Percentiles rank a stretch among this genome's conserved stretches.
Conservation (phyloP, 2,797 vertebrate species). For the Taeniopygia guttata region DNA sequence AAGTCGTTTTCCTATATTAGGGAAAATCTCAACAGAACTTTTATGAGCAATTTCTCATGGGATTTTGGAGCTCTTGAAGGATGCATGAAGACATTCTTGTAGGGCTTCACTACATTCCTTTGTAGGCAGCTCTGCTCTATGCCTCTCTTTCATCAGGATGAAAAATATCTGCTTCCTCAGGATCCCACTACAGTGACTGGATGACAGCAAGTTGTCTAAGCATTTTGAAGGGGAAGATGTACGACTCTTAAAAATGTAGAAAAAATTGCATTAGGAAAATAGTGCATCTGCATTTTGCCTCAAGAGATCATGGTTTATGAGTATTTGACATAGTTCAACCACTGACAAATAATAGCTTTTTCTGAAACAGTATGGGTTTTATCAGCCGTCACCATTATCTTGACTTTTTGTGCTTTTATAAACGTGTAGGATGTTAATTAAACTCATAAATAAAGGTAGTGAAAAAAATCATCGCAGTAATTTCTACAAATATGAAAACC, state of each 20-base stretch:
- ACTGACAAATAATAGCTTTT: background rate
- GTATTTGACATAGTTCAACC: background rate
- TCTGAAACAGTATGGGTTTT: background rate
- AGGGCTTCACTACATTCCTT: background rate
- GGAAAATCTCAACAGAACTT: background rate
- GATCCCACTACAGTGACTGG: background rate
- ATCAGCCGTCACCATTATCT: background rate
- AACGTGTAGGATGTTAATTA: background rate
- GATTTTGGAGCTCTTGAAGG: background rate
- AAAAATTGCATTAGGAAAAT: background rate
- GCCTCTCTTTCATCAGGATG: background rate
- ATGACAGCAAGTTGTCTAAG: background rate
- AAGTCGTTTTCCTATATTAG: background rate
- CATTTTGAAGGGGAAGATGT: background rate
- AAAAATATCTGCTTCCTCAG: background rate
- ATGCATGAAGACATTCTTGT: background rate
- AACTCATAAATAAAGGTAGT: background rate
- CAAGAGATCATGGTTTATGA: background rate
- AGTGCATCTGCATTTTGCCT: background rate
- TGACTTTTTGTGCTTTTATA: background rate
- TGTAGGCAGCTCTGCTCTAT: background rate
- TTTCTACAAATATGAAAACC: background rate
- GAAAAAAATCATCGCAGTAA: background rate
- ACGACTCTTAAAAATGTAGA: background rate
- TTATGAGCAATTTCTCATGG: background rate